A percentile compares a stretch with the other conserved stretches of the same genome.
These are phyloP conservation scores for Leptodactylus fuscus DNA, from an alignment of 2,113 vertebrate species.

Conservation along the genomic window DNA sequence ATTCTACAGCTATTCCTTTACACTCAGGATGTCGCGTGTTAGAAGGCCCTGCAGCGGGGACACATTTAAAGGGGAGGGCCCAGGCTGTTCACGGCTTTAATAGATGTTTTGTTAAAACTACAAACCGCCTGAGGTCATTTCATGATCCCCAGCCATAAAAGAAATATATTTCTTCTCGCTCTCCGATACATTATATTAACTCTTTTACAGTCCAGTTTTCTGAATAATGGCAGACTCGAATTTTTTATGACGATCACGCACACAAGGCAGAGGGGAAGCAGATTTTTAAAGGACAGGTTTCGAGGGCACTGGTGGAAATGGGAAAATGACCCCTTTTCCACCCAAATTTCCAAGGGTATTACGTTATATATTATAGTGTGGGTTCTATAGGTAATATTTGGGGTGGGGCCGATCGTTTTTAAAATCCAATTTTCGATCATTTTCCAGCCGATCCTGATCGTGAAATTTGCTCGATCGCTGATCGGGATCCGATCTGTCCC, in stretches of 20 bases:
- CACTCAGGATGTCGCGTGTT: background rate
- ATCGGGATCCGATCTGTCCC: too few relatives aligned
- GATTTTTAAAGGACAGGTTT: background rate
- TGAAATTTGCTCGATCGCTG: too few relatives aligned
- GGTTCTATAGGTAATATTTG: too few relatives aligned
- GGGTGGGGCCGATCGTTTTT: too few relatives aligned
- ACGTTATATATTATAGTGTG: too few relatives aligned
- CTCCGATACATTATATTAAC: background rate
- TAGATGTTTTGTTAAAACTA: background rate
- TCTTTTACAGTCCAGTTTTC: background rate
- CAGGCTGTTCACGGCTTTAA: background rate
- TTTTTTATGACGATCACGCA: background rate
- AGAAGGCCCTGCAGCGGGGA: conserved; percentile 10
- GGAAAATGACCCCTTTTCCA: too few relatives aligned
- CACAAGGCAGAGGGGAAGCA: background rate
- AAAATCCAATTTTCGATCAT: too few relatives aligned
- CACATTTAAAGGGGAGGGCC: conserved; percentile 11
- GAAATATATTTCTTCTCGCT: background rate
- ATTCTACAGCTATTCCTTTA: conserved; percentile 46
- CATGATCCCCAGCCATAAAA: background rate
- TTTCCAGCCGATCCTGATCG: too few relatives aligned
- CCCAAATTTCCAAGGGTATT: too few relatives aligned
- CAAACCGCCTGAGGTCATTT: background rate
- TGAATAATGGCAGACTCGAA: background rate
- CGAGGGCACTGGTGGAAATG: background rate